Base-by-base conservation (phyloP, 2,113 vertebrate genomes). In the Murina feae region DNA sequence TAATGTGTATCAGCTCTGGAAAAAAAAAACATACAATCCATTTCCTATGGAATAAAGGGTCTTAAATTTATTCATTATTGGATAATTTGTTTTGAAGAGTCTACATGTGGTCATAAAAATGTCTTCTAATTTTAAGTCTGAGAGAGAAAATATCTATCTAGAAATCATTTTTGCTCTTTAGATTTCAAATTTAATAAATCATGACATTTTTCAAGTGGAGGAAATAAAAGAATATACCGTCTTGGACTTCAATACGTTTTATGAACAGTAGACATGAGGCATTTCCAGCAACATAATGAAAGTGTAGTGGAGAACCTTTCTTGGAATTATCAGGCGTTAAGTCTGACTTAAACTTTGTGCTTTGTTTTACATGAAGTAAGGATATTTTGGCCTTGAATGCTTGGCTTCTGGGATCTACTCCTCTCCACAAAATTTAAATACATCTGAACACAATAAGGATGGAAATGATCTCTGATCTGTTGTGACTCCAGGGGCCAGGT, bases 71-170 rank as follows among this genome's bases (percentile, higher is more conserved):
- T 63, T 95, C 92, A 76, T 96, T 96, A 91, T 42, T 81, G 35
- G 35, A 86, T 95, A 90, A 91, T 96, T 97, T 93, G 53, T 42
- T 96, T 87, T 91, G 44, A 80, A 94, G 42, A 74, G 58, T 87
- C 78, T 92, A 44, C 42, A 72, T 7, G 11, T 87, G 28, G 23
- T 82, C 65, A 93, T 95, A 96, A 91, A 96, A 91, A 89, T 76
- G 28, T 55, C 47, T 74, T 95, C 86, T 89, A 86, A 55, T 65
- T 96, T 94, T 55, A 95, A 89, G 35, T 86, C 68, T 86, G 78
- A 86, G 53, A 69, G 17, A 80, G 51, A 94, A 83, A 79, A 84
- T 53, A 79, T 44, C 68, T 63, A 69, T 91, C 74, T 89, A 53
- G 5, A 12, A 84, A 63, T 72, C 58, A 88, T 69, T 89, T 95